phyloP scores from a whole-genome alignment of 2,113 vertebrate genomes.

The Sminthopsis crassicaudata region DNA sequence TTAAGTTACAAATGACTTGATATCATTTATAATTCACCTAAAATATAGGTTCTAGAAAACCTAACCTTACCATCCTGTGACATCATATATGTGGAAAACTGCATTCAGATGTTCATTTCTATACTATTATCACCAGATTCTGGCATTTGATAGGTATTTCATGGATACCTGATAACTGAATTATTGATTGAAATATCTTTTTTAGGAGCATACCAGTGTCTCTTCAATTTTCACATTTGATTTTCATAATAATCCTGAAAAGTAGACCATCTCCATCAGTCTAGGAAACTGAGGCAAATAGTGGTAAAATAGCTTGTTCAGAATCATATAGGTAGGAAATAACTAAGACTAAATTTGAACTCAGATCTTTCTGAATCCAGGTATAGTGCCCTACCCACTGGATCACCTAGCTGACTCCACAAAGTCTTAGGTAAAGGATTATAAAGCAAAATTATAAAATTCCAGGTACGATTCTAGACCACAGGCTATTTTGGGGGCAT shows the following conservation, averaged over 20 bases:
- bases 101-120: background rate
- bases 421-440: background rate
- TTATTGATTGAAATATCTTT: background rate
- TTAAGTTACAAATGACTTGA: background rate
- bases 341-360: background rate
- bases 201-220: background rate
- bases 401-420: background rate
- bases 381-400: background rate
- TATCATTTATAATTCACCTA: background rate
- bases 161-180: background rate
- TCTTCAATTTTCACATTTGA: background rate
- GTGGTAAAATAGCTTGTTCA: background rate
- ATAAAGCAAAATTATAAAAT: background rate
- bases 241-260: background rate
- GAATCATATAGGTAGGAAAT: background rate
- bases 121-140: background rate
- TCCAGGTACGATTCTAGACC: background rate
- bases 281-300: background rate
- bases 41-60: background rate
- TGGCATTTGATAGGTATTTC: background rate
- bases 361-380: background rate
- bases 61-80: background rate
- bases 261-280: background rate
- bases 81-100: background rate
- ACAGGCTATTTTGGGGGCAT: background rate